Conservation (phyloP, 2,797 vertebrate species). For the Hoplostethus atlanticus region DNA sequence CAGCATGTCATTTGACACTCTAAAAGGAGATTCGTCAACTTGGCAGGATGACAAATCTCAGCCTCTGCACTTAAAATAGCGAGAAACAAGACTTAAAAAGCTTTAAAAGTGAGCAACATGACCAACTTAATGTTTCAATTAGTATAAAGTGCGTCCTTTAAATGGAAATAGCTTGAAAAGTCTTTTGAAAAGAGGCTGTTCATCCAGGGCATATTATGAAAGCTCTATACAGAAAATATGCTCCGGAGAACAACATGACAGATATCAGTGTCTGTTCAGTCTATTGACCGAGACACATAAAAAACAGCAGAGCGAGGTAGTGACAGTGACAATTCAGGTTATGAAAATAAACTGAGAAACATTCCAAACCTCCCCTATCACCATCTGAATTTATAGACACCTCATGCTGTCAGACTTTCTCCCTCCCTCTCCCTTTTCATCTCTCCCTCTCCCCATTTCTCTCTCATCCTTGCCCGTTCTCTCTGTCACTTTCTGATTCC, state of each 20-base stretch:
- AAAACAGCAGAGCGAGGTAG: not conserved
- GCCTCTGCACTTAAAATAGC: conserved; percentile 26
- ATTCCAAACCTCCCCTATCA: conserved; percentile 44
- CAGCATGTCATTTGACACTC: conserved; percentile 18
- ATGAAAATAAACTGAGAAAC: conserved; percentile 55
- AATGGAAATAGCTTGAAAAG: not conserved
- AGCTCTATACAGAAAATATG: not conserved
- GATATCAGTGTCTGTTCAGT: not conserved
- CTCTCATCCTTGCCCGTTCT: not conserved
- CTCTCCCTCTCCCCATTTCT: not conserved
- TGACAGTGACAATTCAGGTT: conserved; percentile 32
- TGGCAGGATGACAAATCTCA: conserved; percentile 21
- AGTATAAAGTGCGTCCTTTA: conserved; percentile 1
- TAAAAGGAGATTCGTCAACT: conserved; percentile 10
- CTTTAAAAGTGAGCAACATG: not conserved
- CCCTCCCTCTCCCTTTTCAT: not conserved
- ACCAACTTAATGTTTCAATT: conserved; percentile 28
- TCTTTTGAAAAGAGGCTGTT: conserved; percentile 13
- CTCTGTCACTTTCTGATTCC: not conserved
- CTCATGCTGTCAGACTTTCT: conserved; percentile 7
- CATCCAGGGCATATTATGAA: conserved; percentile 5
- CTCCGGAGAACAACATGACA: not conserved
- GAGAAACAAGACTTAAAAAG: conserved; percentile 18
- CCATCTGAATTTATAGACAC: conserved; percentile 41
- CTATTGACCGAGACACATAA: not conserved